Evolutionary conservation across 1,140 invertebrate genomes (phyloP).

Genomic region (Laodelphax striatellus): DNA sequence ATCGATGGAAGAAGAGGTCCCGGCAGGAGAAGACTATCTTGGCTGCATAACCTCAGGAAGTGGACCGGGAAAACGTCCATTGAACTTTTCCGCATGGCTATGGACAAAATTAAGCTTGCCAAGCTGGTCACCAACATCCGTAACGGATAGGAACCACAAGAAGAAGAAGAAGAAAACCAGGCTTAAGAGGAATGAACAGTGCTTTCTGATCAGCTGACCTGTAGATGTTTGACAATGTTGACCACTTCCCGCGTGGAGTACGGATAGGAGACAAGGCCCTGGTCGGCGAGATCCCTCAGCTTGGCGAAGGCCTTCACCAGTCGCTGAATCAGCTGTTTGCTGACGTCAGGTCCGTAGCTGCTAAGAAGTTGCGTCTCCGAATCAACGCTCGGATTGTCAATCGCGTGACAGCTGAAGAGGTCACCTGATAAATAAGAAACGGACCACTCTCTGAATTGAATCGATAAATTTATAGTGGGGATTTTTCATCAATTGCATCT

Average conservation of each 20-base stretch:
- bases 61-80: too few species aligned
- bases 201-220: slow-evolving; percentile 40
- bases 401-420: slow-evolving; percentile 87
- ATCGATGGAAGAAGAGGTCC: too few species aligned
- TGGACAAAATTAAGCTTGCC: too few species aligned
- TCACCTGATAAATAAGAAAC: slow-evolving; percentile 48
- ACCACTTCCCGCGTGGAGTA: slow-evolving; percentile 95
- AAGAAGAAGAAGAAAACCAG: too few species aligned
- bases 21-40: too few species aligned
- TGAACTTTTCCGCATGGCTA: too few species aligned
- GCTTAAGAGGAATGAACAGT: slow-evolving; percentile 10
- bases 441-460: too few species aligned
- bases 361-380: slow-evolving; percentile 79
- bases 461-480: too few species aligned
- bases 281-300: slow-evolving; percentile 75
- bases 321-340: slow-evolving; percentile 54
- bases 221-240: slow-evolving; percentile 73
- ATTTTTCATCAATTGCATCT: too few species aligned
- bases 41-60: too few species aligned
- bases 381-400: slow-evolving; percentile 83
- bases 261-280: slow-evolving; percentile 83
- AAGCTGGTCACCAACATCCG: too few species aligned
- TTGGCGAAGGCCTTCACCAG: slow-evolving; percentile 80
- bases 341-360: slow-evolving; percentile 81
- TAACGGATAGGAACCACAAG: too few species aligned